Conservation (phyloP, 2,797 vertebrate species). For the Lagothrix lagotricha region DNA sequence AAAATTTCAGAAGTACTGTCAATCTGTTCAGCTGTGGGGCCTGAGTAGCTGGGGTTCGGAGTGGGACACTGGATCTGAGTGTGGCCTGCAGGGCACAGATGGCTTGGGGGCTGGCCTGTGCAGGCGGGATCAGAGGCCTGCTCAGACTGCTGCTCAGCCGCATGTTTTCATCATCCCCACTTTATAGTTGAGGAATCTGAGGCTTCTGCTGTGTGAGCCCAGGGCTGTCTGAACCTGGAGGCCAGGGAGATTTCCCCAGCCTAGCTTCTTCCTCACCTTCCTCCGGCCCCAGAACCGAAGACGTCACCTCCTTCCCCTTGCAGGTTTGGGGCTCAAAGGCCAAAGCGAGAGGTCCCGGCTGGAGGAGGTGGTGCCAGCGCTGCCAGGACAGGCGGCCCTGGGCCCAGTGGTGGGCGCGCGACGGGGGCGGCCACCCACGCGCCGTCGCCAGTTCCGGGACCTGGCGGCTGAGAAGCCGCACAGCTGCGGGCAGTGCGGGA, state of each 20-base stretch:
- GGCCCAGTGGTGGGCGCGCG: not conserved
- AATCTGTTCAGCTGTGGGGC: not conserved
- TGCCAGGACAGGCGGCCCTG: not conserved
- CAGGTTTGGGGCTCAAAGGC: constrained; percentile 60
- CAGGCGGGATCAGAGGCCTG: not conserved
- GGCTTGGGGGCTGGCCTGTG: not conserved
- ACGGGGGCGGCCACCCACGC: constrained; percentile 51
- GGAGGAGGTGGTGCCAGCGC: not conserved
- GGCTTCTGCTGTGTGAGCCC: not conserved
- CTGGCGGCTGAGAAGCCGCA: constrained; percentile 88
- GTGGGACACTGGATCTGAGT: not conserved
- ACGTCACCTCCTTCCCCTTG: not conserved
- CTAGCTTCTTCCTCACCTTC: not conserved
- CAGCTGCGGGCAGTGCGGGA: constrained; percentile 89
- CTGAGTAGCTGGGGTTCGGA: not conserved
- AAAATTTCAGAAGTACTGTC: not conserved
- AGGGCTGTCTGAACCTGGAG: not conserved
- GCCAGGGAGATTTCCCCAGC: not conserved
- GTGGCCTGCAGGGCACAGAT: not conserved
- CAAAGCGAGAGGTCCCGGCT: not conserved
- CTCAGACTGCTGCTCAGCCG: not conserved
- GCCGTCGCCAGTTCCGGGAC: constrained; percentile 83
- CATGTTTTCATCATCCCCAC: not conserved
- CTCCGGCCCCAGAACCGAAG: not conserved
- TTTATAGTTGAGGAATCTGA: not conserved